A percentile compares a stretch with the other conserved stretches of the same genome.
phyloP scores from a whole-genome alignment of 2,888 invertebrate species.

The Tetragonisca angustula region DNA sequence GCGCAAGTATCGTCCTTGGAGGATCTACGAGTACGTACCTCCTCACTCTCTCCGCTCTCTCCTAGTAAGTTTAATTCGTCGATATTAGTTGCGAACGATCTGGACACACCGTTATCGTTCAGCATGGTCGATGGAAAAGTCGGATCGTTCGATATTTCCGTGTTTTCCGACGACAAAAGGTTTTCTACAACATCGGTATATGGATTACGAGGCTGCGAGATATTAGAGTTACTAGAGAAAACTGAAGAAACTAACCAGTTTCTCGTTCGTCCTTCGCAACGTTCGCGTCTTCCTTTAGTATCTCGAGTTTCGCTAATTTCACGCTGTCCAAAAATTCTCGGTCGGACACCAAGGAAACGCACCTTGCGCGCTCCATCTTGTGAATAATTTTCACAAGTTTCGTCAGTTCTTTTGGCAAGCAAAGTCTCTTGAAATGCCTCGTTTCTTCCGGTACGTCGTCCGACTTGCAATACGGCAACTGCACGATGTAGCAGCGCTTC shows the following conservation, averaged over 20 bases:
- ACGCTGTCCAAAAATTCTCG: constrained; percentile 75
- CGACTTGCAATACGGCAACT: constrained; percentile 80
- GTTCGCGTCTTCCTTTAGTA: constrained; percentile 56
- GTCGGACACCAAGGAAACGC: constrained; percentile 70
- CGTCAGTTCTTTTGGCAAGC: constrained; percentile 77
- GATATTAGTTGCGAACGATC: constrained; percentile 66
- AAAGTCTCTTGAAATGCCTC: constrained; percentile 75
- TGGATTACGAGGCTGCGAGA: neutral
- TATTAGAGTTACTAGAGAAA: neutral
- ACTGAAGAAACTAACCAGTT: constrained; percentile 65
- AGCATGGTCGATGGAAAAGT: neutral
- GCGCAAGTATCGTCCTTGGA: constrained; percentile 41
- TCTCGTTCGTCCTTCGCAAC: constrained; percentile 57
- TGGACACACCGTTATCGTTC: constrained; percentile 27
- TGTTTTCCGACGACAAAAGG: constrained; percentile 56
- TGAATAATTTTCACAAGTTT: constrained; percentile 78
- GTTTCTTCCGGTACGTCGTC: constrained; percentile 79
- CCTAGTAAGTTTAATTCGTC: constrained; percentile 76
- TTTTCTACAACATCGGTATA: constrained; percentile 61
- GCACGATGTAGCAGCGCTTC: constrained; percentile 77
- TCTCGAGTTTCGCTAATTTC: constrained; percentile 70
- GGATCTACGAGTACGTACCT: constrained; percentile 47
- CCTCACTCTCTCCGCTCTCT: constrained; percentile 57
- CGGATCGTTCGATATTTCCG: neutral
- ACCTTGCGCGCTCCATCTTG: constrained; percentile 68